phyloP scores from a whole-genome alignment of 92 coral and sea anemone genomes.

The Nematostella vectensis region DNA sequence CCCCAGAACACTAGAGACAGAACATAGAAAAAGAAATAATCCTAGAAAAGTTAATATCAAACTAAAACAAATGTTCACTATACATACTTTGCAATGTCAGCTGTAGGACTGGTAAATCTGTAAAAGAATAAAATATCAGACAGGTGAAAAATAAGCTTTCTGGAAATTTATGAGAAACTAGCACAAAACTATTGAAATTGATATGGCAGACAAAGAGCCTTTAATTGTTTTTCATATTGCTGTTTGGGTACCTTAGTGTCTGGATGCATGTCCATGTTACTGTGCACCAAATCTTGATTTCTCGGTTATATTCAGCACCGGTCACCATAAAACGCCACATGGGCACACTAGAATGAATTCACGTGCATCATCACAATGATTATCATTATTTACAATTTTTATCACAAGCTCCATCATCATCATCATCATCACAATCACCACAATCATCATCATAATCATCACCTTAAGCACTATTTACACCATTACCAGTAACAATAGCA shows the following conservation, averaged over 20 bases:
- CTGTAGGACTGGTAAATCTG: constrained; percentile 59
- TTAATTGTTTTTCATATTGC: too few relatives aligned
- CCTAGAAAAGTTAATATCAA: too few relatives aligned
- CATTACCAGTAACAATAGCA: too few relatives aligned
- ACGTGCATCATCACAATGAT: too few relatives aligned
- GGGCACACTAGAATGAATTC: constrained; percentile 74
- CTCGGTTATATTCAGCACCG: constrained; percentile 84
- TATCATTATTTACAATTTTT: not conserved
- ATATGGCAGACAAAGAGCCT: too few relatives aligned
- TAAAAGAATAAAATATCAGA: not conserved
- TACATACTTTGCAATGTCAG: constrained; percentile 31
- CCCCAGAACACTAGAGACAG: constrained; percentile 26
- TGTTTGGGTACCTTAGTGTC: constrained; percentile 77
- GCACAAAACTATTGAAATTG: too few relatives aligned
- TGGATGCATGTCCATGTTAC: constrained; percentile 96
- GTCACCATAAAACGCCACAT: constrained; percentile 98
- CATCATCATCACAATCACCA: too few relatives aligned
- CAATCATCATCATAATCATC: too few relatives aligned
- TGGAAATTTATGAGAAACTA: too few relatives aligned
- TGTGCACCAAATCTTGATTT: constrained; percentile 95
- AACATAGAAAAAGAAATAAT: too few relatives aligned
- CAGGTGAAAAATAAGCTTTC: not conserved
- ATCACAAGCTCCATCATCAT: not conserved
- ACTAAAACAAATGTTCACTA: too few relatives aligned
- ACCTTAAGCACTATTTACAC: too few relatives aligned